phyloP scores from a whole-genome alignment of 2,113 vertebrate genomes.

The Phrynosoma platyrhinos region DNA sequence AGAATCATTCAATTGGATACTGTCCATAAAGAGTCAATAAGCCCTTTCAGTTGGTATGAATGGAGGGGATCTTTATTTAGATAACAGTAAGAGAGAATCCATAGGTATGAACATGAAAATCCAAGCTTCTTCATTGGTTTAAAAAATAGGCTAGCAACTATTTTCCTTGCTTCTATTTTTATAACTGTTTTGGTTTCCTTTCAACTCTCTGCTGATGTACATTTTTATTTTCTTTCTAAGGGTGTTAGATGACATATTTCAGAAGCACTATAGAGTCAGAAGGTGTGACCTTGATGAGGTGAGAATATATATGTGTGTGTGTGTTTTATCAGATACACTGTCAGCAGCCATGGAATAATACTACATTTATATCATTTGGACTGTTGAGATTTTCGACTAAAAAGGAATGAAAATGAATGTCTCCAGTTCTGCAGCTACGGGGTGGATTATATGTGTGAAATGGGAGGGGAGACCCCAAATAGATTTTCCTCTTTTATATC shows the following conservation, averaged over 20 bases:
- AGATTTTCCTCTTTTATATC: conserved; percentile 4
- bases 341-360: conserved; percentile 47
- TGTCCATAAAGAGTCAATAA: not conserved
- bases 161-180: conserved; percentile 54
- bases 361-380: conserved; percentile 34
- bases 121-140: conserved; percentile 5
- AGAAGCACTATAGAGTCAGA: conserved; percentile 65
- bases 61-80: not conserved
- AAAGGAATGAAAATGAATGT: not conserved
- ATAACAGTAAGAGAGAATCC: not conserved
- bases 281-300: conserved; percentile 64
- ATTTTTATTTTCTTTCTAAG: conserved; percentile 58
- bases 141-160: conserved; percentile 20
- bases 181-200: conserved; percentile 17
- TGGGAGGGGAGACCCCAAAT: not conserved
- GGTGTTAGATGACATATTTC: conserved; percentile 61
- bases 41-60: not conserved
- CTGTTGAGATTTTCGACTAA: conserved; percentile 27
- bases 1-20: not conserved
- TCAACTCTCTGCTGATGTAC: conserved; percentile 26
- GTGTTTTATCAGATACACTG: conserved; percentile 53
- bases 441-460: not conserved
- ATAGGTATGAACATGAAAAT: not conserved
- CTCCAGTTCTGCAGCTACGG: conserved; percentile 21
- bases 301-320: conserved; percentile 41